Evolutionary conservation across 2,888 invertebrate genomes (phyloP), one percentile per base, ranked within the genome.

Genomic region (Leptopilina syphax): DNA sequence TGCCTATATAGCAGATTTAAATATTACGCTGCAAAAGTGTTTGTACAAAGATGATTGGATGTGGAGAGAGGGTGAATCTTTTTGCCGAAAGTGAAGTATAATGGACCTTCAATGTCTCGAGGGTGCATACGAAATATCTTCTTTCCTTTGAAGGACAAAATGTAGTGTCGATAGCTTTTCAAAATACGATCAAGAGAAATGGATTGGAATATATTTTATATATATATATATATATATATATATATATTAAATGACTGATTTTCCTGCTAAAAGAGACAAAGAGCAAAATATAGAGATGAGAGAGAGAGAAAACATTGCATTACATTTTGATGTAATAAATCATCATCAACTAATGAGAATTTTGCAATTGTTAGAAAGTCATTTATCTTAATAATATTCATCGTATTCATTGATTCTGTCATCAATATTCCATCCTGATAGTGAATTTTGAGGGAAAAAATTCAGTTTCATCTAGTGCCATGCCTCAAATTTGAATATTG

Each of bases 41-140:
- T 54, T 54, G 73, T 73, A 4, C 34, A 57, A 9, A 54, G 34
- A 73, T 57, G 57, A 73, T 57, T 73, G 57, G 34, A n/a, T 60
- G 57, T 73, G 18, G 57, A 34, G 27, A 73, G 70, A 70, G 50
- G 34, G 54, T 60, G 57, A 34, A 73, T 34, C 18, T 60, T 44
- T 44, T 7, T 34, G n/a, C 57, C 57, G 18, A 73, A 73, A 73
- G 57, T 73, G 57, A 73, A 73, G 73, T 73, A 73, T 79, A 82
- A 81, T 80, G 67, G 78, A 67, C 76, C 60, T 65, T 77, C 79
- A 79, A 79, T 79, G 81, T 80, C 80, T 80, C 68, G 77, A 84
- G 86, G 86, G 86, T 86, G 86, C 87, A 86, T 86, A 84, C 84
- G 81, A 84, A 86, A 86, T 87, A 85, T 85, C 86, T 85, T 86